Evolutionary conservation across 92 coral and sea anemone genomes (phyloP).

Genomic region (Parazoanthus darwini): DNA sequence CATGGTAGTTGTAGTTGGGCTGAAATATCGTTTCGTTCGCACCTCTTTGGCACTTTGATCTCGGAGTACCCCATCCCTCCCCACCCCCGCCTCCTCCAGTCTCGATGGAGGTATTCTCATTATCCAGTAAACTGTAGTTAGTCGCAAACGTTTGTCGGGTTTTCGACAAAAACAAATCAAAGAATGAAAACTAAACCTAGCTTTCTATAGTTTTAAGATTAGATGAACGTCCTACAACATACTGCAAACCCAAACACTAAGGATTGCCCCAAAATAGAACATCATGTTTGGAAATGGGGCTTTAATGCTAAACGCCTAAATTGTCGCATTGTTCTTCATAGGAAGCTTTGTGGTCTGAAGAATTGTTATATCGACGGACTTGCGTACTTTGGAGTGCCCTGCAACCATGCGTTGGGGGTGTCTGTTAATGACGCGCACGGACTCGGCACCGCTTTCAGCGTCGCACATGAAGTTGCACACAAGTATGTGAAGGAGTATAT

Average conservation of each 20-base stretch:
- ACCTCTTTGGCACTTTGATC: no score
- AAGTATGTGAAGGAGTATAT: conserved; percentile 62
- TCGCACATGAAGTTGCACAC: conserved; percentile 92
- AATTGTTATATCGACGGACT: conserved; percentile 66
- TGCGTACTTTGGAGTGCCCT: conserved; percentile 65
- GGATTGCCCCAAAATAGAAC: background rate
- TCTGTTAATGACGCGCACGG: conserved; percentile 74
- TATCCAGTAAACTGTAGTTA: no score
- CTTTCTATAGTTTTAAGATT: no score
- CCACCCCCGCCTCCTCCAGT: no score
- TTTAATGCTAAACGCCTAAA: background rate
- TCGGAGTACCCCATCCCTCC: no score
- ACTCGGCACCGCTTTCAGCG: conserved; percentile 69
- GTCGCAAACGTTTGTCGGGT: no score
- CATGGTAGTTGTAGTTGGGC: no score
- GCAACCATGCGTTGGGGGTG: conserved; percentile 55
- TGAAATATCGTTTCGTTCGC: no score
- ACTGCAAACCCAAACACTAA: background rate
- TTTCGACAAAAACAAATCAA: no score
- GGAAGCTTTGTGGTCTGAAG: conserved; percentile 71
- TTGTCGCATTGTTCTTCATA: conserved; percentile 5
- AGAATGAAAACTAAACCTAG: no score
- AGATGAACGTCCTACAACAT: background rate
- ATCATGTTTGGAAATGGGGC: background rate
- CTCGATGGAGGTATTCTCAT: no score